Conservation (phyloP, 2,113 vertebrate species). For the Osmerus eperlanus region DNA sequence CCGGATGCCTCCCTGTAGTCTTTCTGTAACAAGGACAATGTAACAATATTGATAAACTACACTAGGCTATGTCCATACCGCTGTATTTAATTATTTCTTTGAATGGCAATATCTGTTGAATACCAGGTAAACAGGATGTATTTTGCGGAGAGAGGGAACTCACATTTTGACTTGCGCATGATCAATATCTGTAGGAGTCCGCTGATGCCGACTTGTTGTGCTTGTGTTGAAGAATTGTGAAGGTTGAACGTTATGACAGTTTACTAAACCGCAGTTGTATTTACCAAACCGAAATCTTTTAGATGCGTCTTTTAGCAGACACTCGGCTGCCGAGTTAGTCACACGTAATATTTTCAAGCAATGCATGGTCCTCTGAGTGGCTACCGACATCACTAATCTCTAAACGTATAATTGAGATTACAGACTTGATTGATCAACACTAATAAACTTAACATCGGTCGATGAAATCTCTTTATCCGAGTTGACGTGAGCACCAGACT, state of each 20-base stretch:
- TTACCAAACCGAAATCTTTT: conserved; percentile 26
- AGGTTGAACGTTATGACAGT: conserved; percentile 9
- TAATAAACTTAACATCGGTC: too few species aligned
- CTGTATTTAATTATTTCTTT: too few species aligned
- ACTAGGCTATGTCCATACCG: too few species aligned
- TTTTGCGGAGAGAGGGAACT: conserved; percentile 4
- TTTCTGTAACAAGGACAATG: too few species aligned
- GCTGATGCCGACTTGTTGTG: conserved; percentile 7
- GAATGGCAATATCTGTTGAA: too few species aligned
- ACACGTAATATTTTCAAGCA: conserved; percentile 46
- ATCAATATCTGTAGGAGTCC: conserved; percentile 18
- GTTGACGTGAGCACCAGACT: too few species aligned
- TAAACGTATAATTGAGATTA: too few species aligned
- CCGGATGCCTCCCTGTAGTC: too few species aligned
- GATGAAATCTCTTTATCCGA: too few species aligned
- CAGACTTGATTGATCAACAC: too few species aligned
- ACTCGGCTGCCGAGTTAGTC: conserved; percentile 17
- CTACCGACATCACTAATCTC: neutral
- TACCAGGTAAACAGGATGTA: neutral
- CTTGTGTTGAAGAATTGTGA: conserved; percentile 22
- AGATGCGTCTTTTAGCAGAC: conserved; percentile 27
- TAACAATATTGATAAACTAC: too few species aligned
- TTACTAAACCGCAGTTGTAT: too few species aligned
- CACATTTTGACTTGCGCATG: conserved; percentile 33
- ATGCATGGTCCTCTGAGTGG: conserved; percentile 41